Conservation (phyloP, 2,888 invertebrate genomes). For the Pseudoips prasinana region DNA sequence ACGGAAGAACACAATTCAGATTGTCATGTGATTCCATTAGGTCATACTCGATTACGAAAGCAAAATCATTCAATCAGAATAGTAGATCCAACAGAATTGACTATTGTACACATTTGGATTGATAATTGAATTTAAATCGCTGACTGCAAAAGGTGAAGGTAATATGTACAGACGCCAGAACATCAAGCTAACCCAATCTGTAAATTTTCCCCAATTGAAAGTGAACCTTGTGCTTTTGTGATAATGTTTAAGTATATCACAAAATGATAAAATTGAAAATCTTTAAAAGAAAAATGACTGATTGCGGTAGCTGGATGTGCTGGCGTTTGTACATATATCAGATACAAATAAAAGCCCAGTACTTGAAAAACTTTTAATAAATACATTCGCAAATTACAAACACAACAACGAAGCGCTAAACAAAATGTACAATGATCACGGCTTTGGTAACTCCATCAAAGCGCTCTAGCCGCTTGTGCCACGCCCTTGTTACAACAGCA, state of each 20-base stretch:
- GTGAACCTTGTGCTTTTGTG: no score
- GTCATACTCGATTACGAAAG: conserved; percentile 25
- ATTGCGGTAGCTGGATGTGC: no score
- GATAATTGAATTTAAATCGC: not conserved
- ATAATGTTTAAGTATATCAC: no score
- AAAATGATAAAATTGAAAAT: no score
- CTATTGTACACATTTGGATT: conserved; percentile 5
- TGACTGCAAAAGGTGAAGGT: no score
- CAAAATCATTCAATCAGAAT: conserved; percentile 22
- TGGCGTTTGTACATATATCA: no score
- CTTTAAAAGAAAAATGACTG: no score
- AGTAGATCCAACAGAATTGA: conserved; percentile 13
- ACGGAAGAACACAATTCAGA: conserved; percentile 47
- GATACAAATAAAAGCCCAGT: conserved; percentile 33
- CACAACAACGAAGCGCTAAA: conserved; percentile 60
- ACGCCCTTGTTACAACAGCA: conserved; percentile 13
- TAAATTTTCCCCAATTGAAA: no score
- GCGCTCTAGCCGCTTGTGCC: conserved; percentile 16
- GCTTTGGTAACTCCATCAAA: conserved; percentile 30
- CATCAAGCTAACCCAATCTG: no score
- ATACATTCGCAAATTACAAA: conserved; percentile 62
- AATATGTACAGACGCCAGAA: no score
- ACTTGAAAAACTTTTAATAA: conserved; percentile 67
- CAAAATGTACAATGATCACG: conserved; percentile 34
- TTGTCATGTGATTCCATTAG: conserved; percentile 37